Base-by-base conservation (phyloP, 2,797 vertebrate genomes). In the Serranus cabrilla region DNA sequence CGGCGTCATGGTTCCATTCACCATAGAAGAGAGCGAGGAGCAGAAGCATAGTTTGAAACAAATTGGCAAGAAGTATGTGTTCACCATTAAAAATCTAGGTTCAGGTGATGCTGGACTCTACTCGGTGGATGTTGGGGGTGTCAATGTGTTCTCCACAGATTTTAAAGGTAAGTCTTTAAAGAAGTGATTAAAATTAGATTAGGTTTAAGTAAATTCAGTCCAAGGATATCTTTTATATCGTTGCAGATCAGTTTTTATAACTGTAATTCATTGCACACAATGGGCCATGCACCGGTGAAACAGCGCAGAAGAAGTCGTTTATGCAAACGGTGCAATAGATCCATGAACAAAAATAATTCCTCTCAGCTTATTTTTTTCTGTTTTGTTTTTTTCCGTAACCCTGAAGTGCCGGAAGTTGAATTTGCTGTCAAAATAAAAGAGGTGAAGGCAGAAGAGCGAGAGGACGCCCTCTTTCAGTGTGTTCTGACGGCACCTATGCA, bases 71-170 rank as follows among this genome's bases (percentile, higher is more conserved):
- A 97, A 96, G 72, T 94, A 85, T 37, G 0, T 95, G 16, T 98
- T 98, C 86, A 94, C 86, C 1, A 90, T 98, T 78, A 95, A 90
- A 0, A 95, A 96, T 1, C 92, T 97, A 39, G 80, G 70, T 34
- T 74, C 87, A 0, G 95, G 96, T 18, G 97, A 98, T 27, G 96
- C 96, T 0, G 97, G 97, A 37, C 68, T 98, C 16, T 98, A 98
- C 81, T 96, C 97, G 49, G 93, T 98, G 88, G 95, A 95, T 82
- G 95, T 98, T 84, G 96, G 94, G 81, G 96, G 96, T 0, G 86
- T 95, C 11, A 96, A 95, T 34, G 46, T 99, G 55, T 98, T 99
- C 90, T 96, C 97, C 45, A 97, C 96, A 0, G 95, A 97, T 18
- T 93, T 96, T 70, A 95, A 96, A 69, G 89, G 97, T 97, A 92